phyloP scores from a whole-genome alignment of 1,140 invertebrate genomes.

The Phenacoccus solenopsis region DNA sequence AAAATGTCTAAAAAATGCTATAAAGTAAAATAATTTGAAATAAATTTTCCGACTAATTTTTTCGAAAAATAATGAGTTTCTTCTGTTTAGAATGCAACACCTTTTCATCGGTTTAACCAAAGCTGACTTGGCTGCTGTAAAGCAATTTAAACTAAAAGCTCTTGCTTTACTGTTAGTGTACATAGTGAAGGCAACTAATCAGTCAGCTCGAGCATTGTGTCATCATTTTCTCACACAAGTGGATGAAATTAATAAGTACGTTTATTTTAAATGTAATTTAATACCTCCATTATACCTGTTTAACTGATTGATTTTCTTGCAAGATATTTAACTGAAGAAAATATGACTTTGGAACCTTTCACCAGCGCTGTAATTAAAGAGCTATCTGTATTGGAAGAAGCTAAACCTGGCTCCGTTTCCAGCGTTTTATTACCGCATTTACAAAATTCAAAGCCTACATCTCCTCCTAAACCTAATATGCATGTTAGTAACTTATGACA shows the following conservation, averaged over 20 bases:
- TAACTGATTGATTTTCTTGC: not conserved
- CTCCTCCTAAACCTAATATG: conserved; percentile 47
- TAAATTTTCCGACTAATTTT: conserved; percentile 11
- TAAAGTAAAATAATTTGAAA: conserved; percentile 38
- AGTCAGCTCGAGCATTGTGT: conserved; percentile 43
- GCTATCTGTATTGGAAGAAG: conserved; percentile 60
- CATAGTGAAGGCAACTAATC: conserved; percentile 47
- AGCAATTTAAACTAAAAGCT: conserved; percentile 70
- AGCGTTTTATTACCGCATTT: conserved; percentile 69
- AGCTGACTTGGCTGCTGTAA: conserved; percentile 59
- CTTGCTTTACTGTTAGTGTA: conserved; percentile 69
- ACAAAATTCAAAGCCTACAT: conserved; percentile 42
- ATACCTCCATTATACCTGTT: not conserved
- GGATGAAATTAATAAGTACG: conserved; percentile 41
- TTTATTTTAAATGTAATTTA: conserved; percentile 8
- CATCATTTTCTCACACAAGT: conserved; percentile 49
- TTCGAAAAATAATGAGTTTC: conserved; percentile 13
- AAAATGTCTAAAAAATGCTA: conserved; percentile 55
- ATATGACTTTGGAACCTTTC: conserved; percentile 56
- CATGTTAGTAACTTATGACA: too few species aligned
- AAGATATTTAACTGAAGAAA: conserved; percentile 36
- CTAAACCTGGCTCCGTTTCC: conserved; percentile 60
- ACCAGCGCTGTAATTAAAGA: conserved; percentile 64
- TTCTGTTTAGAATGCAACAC: conserved; percentile 50
- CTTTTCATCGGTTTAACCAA: conserved; percentile 66